These are phyloP conservation scores for Peromyscus maniculatus DNA, from an alignment of 2,113 vertebrate species.

Conservation along the genomic window DNA sequence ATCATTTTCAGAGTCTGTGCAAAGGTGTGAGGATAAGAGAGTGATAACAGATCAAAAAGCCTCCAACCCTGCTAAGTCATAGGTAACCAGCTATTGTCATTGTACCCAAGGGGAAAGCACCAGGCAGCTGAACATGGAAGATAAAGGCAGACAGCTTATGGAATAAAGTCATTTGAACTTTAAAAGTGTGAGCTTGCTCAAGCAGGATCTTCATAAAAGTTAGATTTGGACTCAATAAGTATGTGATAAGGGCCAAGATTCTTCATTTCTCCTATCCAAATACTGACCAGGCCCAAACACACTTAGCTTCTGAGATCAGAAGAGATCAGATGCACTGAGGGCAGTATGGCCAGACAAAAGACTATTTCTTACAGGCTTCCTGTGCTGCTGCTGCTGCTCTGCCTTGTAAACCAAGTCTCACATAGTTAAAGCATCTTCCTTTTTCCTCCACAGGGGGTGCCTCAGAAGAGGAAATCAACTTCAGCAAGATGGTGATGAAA, in stretches of 20 bases:
- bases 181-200: too few species aligned
- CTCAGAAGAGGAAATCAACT: slow-evolving; percentile 58
- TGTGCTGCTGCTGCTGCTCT: neutral
- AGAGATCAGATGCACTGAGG: neutral
- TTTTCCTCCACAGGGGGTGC: neutral
- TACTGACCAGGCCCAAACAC: neutral
- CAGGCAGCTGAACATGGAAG: fast-evolving
- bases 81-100: too few species aligned
- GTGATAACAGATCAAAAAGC: neutral
- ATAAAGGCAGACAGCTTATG: neutral
- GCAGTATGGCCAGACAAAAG: neutral
- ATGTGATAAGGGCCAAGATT: too few species aligned
- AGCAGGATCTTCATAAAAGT: neutral
- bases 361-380: neutral
- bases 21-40: neutral
- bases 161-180: fast-evolving
- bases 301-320: neutral
- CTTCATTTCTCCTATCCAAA: neutral
- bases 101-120: fast-evolving
- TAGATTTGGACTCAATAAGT: neutral
- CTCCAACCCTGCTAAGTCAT: too few species aligned
- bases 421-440: neutral
- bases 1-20: neutral
- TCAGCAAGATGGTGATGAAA: slow-evolving; percentile 77
- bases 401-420: fast-evolving